phyloP scores from a whole-genome alignment of 2,888 invertebrate species.

The Zele albiditarsus region DNA sequence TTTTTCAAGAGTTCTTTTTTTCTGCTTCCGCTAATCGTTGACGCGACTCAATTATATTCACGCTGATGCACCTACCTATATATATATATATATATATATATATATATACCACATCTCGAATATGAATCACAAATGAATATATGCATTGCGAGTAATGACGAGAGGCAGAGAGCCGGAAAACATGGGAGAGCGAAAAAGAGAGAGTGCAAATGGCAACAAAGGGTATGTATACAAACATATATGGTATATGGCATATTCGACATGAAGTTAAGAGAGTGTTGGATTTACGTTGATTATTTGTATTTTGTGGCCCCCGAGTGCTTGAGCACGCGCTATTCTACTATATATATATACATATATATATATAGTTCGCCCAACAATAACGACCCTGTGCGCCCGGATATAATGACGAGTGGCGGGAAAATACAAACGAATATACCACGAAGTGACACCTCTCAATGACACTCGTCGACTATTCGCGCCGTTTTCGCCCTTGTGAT shows the following conservation, averaged over 20 bases:
- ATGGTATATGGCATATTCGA: neutral
- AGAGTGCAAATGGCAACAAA: neutral
- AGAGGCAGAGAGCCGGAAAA: neutral
- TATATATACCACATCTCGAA: constrained; percentile 47
- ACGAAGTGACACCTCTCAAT: constrained; percentile 74
- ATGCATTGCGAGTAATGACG: neutral
- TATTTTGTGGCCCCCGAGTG: constrained; percentile 9
- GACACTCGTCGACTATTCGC: constrained; percentile 54
- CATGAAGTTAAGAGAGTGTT: neutral
- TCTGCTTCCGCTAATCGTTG: constrained; percentile 49
- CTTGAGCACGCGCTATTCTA: neutral
- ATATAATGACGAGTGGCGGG: constrained; percentile 55
- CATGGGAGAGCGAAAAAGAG: too few species aligned
- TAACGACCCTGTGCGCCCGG: constrained; percentile 32
- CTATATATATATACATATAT: neutral
- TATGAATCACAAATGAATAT: constrained; percentile 58
- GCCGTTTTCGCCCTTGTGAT: neutral
- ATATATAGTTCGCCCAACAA: constrained; percentile 35
- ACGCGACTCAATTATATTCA: constrained; percentile 55
- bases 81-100: too few species aligned
- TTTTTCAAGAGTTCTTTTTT: neutral
- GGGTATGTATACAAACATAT: constrained; percentile 22
- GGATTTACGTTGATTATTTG: constrained; percentile 24
- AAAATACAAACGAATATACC: constrained; percentile 72
- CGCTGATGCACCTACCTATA: neutral